Evolutionary conservation across 2,888 invertebrate genomes (phyloP), one percentile per base, ranked within the genome.

Genomic region (Bombyx huttoni): DNA sequence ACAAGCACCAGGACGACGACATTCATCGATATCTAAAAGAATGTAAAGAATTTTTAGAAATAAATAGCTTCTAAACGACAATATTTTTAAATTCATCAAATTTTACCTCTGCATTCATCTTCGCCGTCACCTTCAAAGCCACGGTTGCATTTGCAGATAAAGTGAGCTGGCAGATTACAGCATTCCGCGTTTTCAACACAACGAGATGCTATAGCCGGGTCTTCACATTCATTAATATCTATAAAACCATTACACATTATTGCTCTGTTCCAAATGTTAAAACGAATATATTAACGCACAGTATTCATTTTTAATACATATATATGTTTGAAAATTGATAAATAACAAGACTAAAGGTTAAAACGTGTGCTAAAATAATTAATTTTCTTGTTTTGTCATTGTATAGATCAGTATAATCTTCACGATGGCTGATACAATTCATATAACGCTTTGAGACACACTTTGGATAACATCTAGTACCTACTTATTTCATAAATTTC

Each of bases 101-200:
- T 6, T 12, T 24, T 73, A 94, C 95, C 95, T 86, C 91, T 89
- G 85, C 97, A 98, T 73, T 93, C 91, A 65, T 92, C 93, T 89
- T 97, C 96, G 47, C 97, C 97, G 67, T 97, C 96, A 56, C 97
- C 97, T 80, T 94, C 94, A 71, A 93, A 98, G 53, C 97, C 97
- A 55, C 95, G 92, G 68, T 94, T 93, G 84, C 98, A 98, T 89
- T 96, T 97, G 90, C 98, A 98, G 64, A 96, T 92, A 84, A 96
- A 98, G 89, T 96, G 96, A 63, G 97, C 95, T 49, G 97, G 97
- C 66, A 97, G 89, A 89, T 98, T 98, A 78, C 97, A 97, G 82
- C 98, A 98, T 79, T 97, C 97, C 47, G 97, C 95, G 81, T 98
- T 96, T 78, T 92, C 90, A 56, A 96, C 97, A 85, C 97, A 98